Base-by-base conservation (phyloP, 2,797 vertebrate genomes). In the Gephyroberyx darwinii region DNA sequence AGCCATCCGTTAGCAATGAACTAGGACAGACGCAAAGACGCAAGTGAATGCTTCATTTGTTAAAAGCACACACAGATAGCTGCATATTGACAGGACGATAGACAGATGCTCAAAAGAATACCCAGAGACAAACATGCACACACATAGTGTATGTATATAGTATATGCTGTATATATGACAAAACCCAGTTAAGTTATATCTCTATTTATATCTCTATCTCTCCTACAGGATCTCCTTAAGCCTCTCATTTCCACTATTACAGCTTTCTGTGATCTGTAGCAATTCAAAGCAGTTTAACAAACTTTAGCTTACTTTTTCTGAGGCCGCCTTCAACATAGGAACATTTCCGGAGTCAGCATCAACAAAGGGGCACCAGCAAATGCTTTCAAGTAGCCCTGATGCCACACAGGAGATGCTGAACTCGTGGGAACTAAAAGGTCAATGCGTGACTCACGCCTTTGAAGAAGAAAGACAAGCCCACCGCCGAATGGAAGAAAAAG, bases 391-490 rank as follows among this genome's bases (percentile, higher is more conserved):
- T 75, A 52, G 57, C 63, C 56, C 51, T 8, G 71, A 63, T 45
- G 69, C 83, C 85, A 70, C 81, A 58, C 71, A 75, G 84, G 77
- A 89, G 82, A 77, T 13, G 57, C 77, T 70, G 71, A 82, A 78
- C 85, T 80, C 82, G 57, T 84, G 85, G 84, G 80, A 84, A 83
- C 74, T 50, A 43, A 92, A 94, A 94, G 91, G 93, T 93, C 91
- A 90, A 60, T 30, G 53, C 50, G 50, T 91, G 90, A 92, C 78
- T 93, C 91, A 86, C 57, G 81, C 86, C 92, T 94, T 94, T 94
- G 93, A 94, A 94, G 93, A 91, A 90, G 83, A 90, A 87, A 89
- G 86, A 91, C 78, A 66, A 71, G 77, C 81, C 73, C 77, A 77
- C 74, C 30, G 22, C 77, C 78, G 20, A 83, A 85, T 71, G 80